Conservation (phyloP, 2,797 vertebrate genomes). For the Syngnathus acus region DNA sequence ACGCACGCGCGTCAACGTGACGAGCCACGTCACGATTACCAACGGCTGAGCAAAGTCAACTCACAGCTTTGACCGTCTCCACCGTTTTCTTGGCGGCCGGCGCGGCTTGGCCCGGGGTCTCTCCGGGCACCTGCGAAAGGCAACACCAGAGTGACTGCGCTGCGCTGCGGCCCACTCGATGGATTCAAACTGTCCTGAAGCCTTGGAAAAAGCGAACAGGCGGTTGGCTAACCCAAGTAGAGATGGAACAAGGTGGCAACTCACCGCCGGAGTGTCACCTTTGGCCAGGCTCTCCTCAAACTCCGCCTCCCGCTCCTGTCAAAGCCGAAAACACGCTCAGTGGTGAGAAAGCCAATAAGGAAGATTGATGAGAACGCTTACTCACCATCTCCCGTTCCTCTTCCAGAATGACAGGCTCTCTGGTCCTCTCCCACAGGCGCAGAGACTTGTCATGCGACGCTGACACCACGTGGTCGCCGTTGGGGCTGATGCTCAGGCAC, state of each 20-base stretch:
- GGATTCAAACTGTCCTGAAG: not conserved
- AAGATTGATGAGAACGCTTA: not conserved
- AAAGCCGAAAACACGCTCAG: not conserved
- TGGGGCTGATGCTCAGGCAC: constrained; percentile 91
- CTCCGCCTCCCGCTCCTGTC: constrained; percentile 86
- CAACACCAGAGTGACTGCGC: not conserved
- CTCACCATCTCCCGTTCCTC: constrained; percentile 93
- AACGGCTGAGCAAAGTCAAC: constrained; percentile 32
- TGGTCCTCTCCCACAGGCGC: constrained; percentile 92
- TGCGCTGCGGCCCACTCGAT: not conserved
- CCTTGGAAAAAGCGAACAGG: no score
- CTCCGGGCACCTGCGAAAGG: constrained; percentile 81
- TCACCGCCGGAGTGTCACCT: constrained; percentile 85
- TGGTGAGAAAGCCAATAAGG: not conserved
- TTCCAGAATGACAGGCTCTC: constrained; percentile 89
- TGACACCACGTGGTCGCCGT: constrained; percentile 85
- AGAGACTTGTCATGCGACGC: constrained; percentile 93
- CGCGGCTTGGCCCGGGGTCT: constrained; percentile 79
- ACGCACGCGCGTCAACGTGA: not conserved
- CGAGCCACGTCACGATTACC: not conserved
- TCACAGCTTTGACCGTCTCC: constrained; percentile 94
- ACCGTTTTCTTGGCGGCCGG: constrained; percentile 88
- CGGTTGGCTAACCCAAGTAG: no score
- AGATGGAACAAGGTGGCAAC: constrained; percentile 24
- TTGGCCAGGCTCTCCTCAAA: constrained; percentile 89